These are phyloP conservation scores for Oreochromis aureus DNA, from an alignment of 2,113 vertebrate genomes.

Conservation along the genomic window DNA sequence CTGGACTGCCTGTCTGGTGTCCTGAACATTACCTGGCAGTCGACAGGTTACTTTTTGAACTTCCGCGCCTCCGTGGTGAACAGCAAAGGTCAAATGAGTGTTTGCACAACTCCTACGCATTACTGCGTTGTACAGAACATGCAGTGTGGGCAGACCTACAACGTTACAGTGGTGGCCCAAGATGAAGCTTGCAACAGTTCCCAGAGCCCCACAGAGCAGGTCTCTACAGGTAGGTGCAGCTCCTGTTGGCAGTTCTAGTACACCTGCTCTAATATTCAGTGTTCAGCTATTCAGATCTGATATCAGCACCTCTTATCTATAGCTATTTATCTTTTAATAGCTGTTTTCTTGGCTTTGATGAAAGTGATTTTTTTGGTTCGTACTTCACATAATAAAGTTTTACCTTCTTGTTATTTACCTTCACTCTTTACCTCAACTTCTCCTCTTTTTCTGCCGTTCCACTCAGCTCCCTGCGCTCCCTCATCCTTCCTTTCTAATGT, in stretches of 20 bases:
- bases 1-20: constrained; percentile 59
- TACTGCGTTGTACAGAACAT: constrained; percentile 40
- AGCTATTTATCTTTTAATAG: neutral
- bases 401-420: neutral
- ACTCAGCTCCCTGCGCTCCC: constrained; percentile 69
- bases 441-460: neutral
- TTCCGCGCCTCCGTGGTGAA: constrained; percentile 45
- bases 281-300: neutral
- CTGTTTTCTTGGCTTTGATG: neutral
- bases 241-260: neutral
- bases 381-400: neutral
- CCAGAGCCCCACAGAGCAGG: constrained; percentile 21
- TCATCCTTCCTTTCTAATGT: constrained; percentile 8
- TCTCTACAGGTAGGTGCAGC: constrained; percentile 48
- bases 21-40: constrained; percentile 70
- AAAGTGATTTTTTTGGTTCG: neutral
- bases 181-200: constrained; percentile 67
- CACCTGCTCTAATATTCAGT: neutral
- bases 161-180: constrained; percentile 49
- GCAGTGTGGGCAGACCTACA: constrained; percentile 58
- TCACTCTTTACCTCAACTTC: neutral
- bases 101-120: neutral
- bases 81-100: neutral
- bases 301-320: neutral
- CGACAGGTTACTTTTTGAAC: constrained; percentile 3